Percentiles rank a stretch among this genome's conserved stretches.
These are phyloP conservation scores for Ctenopoma kingsleyae DNA, from an alignment of 2,797 vertebrate genomes.

Conservation along the genomic window DNA sequence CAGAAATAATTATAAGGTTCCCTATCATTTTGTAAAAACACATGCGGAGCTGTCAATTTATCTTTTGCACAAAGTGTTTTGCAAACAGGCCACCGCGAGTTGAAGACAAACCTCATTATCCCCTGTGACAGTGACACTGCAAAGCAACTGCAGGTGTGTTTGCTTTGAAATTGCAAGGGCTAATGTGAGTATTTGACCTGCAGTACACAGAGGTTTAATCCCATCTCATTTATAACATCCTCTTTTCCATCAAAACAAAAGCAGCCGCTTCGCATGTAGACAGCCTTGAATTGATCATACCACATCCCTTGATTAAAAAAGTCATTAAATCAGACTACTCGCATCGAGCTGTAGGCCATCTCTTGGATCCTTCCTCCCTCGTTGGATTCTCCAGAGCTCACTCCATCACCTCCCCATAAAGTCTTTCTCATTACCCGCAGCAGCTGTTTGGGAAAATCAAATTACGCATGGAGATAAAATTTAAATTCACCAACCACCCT, in stretches of 20 bases:
- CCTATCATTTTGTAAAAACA: background rate
- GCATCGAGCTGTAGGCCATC: slow-evolving; percentile 21
- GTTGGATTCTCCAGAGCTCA: slow-evolving; percentile 18
- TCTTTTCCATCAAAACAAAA: slow-evolving; percentile 39
- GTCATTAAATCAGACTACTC: slow-evolving; percentile 50
- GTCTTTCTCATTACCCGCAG: slow-evolving; percentile 48
- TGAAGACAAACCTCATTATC: slow-evolving; percentile 36
- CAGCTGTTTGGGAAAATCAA: slow-evolving; percentile 71
- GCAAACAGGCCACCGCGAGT: slow-evolving; percentile 3
- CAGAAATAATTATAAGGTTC: too few species aligned
- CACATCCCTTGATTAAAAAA: slow-evolving; percentile 58
- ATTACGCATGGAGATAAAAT: slow-evolving; percentile 65
- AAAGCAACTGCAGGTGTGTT: slow-evolving; percentile 27
- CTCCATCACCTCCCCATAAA: slow-evolving; percentile 58
- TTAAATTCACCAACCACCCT: slow-evolving; percentile 57
- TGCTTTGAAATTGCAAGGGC: slow-evolving; percentile 11
- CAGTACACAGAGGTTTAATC: slow-evolving; percentile 46
- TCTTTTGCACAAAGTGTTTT: slow-evolving; percentile 6
- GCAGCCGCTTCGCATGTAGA: slow-evolving; percentile 42
- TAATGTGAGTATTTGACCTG: slow-evolving; percentile 48
- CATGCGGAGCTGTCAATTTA: background rate
- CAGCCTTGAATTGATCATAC: slow-evolving; percentile 46
- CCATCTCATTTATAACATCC: slow-evolving; percentile 52
- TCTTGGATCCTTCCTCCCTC: slow-evolving; percentile 20
- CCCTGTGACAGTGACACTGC: background rate